phyloP scores from a whole-genome alignment of 2,797 vertebrate species.

The Karalla daura region DNA sequence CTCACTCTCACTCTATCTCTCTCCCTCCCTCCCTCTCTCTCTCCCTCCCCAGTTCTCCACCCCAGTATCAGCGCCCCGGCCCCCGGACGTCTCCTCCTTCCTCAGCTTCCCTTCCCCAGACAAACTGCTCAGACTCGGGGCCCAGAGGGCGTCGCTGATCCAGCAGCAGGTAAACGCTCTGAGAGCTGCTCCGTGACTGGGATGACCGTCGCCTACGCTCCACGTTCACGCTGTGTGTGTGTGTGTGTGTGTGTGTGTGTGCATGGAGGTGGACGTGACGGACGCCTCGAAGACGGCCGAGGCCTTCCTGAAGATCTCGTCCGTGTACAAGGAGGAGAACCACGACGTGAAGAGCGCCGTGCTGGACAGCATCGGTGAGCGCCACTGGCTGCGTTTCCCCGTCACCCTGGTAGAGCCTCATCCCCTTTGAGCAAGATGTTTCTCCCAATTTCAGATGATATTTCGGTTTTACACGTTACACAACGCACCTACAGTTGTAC shows the following conservation, averaged over 20 bases:
- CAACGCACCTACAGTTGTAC: too few species aligned
- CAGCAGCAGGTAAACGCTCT: conserved; percentile 90
- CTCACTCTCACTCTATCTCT: conserved; percentile 77
- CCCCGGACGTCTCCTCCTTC: conserved; percentile 89
- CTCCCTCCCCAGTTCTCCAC: conserved; percentile 81
- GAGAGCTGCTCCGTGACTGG: too few species aligned
- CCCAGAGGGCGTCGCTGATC: conserved; percentile 88
- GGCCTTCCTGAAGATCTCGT: conserved; percentile 92
- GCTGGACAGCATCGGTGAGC: conserved; percentile 84
- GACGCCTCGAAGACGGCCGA: conserved; percentile 89
- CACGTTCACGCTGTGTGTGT: too few species aligned
- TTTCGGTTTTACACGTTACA: too few species aligned
- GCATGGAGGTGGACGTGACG: conserved; percentile 88
- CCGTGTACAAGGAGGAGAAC: conserved; percentile 92
- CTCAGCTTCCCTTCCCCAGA: conserved; percentile 94
- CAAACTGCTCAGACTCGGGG: conserved; percentile 91
- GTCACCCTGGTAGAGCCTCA: too few species aligned
- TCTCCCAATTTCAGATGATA: too few species aligned
- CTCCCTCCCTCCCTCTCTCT: conserved; percentile 75
- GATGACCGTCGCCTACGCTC: too few species aligned
- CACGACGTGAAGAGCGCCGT: conserved; percentile 85
- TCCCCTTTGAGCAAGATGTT: too few species aligned
- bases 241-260: not conserved
- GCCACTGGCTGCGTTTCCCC: not conserved
- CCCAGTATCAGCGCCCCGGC: conserved; percentile 79